Evolutionary conservation across 2,113 vertebrate genomes (phyloP).

Genomic region (Gavia stellata): DNA sequence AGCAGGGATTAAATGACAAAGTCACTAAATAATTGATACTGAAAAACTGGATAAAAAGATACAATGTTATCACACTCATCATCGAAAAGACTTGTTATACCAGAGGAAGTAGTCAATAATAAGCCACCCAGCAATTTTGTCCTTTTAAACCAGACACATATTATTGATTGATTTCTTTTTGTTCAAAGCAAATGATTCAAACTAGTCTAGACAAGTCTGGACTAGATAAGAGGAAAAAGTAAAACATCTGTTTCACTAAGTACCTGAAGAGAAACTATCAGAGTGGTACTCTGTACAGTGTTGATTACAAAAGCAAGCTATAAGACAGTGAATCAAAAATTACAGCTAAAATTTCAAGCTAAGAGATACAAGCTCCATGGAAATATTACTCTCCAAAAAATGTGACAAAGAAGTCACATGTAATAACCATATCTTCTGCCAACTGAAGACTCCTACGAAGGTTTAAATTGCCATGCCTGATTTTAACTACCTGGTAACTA

Average conservation of each 20-base stretch:
- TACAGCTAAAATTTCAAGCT: background rate
- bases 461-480: background rate
- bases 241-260: background rate
- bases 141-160: background rate
- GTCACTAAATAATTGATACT: background rate
- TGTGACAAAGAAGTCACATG: background rate
- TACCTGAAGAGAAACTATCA: background rate
- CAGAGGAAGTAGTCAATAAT: conserved; percentile 26
- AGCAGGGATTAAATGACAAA: background rate
- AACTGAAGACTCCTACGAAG: background rate
- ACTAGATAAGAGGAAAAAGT: background rate
- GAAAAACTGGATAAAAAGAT: background rate
- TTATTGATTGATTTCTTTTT: background rate
- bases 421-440: background rate
- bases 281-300: background rate
- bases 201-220: background rate
- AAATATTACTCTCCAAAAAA: background rate
- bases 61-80: background rate
- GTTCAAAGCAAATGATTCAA: background rate
- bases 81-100: conserved; percentile 21
- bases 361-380: background rate
- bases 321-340: background rate
- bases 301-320: background rate
- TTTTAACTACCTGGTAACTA: background rate
- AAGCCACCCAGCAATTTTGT: background rate